These are phyloP conservation scores for Tetraodon nigroviridis DNA, from an alignment of 2,113 vertebrate species.

Conservation along the genomic window DNA sequence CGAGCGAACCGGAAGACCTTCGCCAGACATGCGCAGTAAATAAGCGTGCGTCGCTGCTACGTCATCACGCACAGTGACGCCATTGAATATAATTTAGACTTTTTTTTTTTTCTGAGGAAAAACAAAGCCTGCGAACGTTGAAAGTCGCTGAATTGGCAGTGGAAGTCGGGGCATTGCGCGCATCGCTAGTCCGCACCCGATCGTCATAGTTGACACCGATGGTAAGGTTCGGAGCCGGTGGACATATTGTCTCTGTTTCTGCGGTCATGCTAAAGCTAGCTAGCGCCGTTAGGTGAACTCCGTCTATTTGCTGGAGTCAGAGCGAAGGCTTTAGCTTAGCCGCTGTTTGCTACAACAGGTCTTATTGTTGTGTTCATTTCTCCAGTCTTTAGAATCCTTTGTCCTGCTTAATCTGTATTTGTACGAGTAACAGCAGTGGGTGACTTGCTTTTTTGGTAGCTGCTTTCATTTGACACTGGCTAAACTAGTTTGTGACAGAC, in stretches of 20 bases:
- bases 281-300: conserved; percentile 53
- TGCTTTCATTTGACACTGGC: background rate
- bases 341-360: conserved; percentile 46
- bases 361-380: conserved; percentile 34
- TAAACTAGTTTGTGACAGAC: background rate
- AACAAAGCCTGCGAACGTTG: conserved; percentile 59
- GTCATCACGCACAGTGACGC: conserved; percentile 31
- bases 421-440: background rate
- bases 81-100: background rate
- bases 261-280: conserved; percentile 43
- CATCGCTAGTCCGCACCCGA: background rate
- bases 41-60: conserved; percentile 7
- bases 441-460: background rate
- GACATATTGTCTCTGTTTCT: conserved; percentile 12
- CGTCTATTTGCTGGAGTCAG: conserved; percentile 66
- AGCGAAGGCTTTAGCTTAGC: conserved; percentile 17
- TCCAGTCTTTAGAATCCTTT: background rate
- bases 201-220: background rate
- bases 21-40: conserved; percentile 24
- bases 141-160: conserved; percentile 24
- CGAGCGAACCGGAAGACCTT: conserved; percentile 57
- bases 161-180: background rate
- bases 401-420: background rate
- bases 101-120: conserved; percentile 53
- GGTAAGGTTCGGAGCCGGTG: conserved; percentile 9